Conservation (phyloP, 1,140 invertebrate species). For the Steinernema feltiae region DNA sequence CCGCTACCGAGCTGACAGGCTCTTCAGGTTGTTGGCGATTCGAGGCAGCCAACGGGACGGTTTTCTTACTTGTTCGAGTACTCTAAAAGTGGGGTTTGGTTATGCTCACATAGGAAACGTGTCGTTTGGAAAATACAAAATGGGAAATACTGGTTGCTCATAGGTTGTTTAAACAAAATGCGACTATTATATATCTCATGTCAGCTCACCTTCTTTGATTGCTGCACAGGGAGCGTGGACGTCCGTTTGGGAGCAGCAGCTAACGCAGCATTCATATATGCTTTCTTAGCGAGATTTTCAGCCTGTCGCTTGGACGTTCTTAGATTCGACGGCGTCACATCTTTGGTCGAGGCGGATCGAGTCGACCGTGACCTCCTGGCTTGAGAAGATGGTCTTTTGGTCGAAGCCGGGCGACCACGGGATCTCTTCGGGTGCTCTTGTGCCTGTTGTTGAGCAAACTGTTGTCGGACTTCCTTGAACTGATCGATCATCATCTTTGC, state of each 20-base stretch:
- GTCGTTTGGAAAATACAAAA: too few relatives aligned
- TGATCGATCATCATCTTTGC: conserved; percentile 4
- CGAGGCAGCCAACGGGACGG: background rate
- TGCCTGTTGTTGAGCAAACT: background rate
- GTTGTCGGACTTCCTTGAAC: background rate
- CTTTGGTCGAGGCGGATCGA: background rate
- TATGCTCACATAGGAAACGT: too few relatives aligned
- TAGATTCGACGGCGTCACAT: too few relatives aligned
- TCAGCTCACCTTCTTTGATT: background rate
- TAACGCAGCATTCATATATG: too few relatives aligned
- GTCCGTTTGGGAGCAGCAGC: background rate
- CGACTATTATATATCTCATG: too few relatives aligned
- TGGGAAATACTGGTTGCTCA: too few relatives aligned
- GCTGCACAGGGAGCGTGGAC: background rate
- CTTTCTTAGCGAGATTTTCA: too few relatives aligned
- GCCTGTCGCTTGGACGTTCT: too few relatives aligned
- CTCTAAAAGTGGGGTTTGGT: too few relatives aligned
- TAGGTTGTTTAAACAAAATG: too few relatives aligned
- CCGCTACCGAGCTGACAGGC: background rate
- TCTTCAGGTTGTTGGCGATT: background rate
- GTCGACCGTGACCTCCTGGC: background rate
- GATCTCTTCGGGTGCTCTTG: conserved; percentile 14
- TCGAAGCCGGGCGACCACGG: background rate
- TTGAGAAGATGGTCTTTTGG: background rate
- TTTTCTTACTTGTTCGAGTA: background rate